A percentile compares a stretch with the other conserved stretches of the same genome.
Conservation (phyloP, 2,888 invertebrate species). For the Pristionchus fissidentatus region DNA sequence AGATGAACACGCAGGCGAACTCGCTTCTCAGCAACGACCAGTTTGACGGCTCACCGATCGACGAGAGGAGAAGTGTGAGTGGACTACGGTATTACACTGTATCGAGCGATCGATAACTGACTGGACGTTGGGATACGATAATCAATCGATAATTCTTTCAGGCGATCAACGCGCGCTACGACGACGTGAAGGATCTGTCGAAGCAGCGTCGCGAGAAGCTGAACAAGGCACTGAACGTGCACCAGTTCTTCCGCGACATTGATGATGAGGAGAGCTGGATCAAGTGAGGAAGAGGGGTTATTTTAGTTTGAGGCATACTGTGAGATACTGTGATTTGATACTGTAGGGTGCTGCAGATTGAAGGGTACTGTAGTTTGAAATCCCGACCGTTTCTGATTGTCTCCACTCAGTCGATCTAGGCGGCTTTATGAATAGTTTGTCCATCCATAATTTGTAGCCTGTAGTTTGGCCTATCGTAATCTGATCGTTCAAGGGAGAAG, state of each 20-base stretch:
- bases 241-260: slow-evolving; percentile 99
- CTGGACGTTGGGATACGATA: not conserved
- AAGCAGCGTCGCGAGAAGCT: slow-evolving; percentile 91
- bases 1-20: slow-evolving; percentile 86
- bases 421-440: no score
- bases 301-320: no score
- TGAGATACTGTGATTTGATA: no score
- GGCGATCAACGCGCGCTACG: slow-evolving; percentile 96
- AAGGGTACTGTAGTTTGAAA: no score
- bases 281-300: no score
- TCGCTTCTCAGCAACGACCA: slow-evolving; percentile 95
- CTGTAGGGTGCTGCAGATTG: no score
- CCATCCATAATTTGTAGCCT: no score
- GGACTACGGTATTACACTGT: not conserved
- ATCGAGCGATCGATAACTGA: not conserved
- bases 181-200: slow-evolving; percentile 84
- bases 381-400: no score
- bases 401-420: no score
- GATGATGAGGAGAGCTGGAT: slow-evolving; percentile 99
- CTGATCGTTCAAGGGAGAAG: slow-evolving; percentile 87
- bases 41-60: slow-evolving; percentile 94
- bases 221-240: slow-evolving; percentile 95
- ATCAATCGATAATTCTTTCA: slow-evolving; percentile 76
- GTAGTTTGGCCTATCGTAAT: no score
- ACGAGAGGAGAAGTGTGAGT: slow-evolving; percentile 83